Percentiles rank a stretch among this genome's conserved stretches.
These are phyloP conservation scores for Poeciliopsis retropinna DNA, from an alignment of 2,113 vertebrate species.

Conservation along the genomic window DNA sequence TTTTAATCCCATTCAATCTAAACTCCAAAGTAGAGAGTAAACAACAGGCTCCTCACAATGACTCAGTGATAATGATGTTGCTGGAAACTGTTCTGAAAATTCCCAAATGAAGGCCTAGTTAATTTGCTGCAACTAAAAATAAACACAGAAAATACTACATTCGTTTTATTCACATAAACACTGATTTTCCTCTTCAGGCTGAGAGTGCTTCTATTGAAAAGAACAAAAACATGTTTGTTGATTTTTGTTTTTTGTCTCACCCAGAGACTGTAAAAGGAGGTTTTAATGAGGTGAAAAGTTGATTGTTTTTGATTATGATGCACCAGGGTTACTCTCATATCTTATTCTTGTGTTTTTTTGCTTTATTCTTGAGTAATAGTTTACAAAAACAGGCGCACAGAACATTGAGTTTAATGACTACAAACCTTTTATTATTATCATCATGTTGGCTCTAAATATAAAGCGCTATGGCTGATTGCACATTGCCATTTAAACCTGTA, in stretches of 20 bases:
- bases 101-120: background rate
- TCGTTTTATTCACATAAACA: background rate
- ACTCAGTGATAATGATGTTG: constrained; percentile 7
- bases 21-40: background rate
- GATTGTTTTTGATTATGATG: background rate
- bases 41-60: background rate
- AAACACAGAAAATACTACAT: background rate
- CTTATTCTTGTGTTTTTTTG: background rate
- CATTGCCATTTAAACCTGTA: constrained; percentile 6
- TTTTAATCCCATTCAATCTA: background rate
- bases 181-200: background rate
- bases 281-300: background rate
- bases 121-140: background rate
- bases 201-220: background rate
- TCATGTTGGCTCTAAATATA: constrained; percentile 20
- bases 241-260: background rate
- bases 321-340: background rate
- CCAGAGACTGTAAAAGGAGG: background rate
- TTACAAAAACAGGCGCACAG: background rate
- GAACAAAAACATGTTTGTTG: background rate
- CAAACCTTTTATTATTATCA: constrained; percentile 18
- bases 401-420: constrained; percentile 5
- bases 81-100: background rate
- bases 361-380: background rate
- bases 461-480: background rate